These are phyloP conservation scores for Tetramorium alpestre DNA, from an alignment of 1,140 invertebrate species.

Conservation along the genomic window DNA sequence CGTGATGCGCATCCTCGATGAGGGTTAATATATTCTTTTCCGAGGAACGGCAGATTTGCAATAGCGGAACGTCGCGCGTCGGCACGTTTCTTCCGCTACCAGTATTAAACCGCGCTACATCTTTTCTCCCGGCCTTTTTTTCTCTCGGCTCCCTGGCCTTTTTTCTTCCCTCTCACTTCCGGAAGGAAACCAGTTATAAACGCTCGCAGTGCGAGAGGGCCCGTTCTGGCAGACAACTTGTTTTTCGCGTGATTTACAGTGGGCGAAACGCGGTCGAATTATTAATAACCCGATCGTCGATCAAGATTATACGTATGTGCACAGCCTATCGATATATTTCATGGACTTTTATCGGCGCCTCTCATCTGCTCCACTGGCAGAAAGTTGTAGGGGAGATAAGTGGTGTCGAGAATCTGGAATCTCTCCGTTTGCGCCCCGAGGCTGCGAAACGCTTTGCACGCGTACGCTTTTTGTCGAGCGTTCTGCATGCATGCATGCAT, in stretches of 20 bases:
- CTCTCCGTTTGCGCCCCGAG: slow-evolving; percentile 66
- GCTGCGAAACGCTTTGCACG: slow-evolving; percentile 75
- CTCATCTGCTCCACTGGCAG: slow-evolving; percentile 75
- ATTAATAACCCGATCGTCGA: slow-evolving; percentile 75
- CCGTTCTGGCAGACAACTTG: slow-evolving; percentile 58
- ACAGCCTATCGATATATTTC: slow-evolving; percentile 75
- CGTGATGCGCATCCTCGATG: slow-evolving; percentile 40
- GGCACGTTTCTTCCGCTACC: slow-evolving; percentile 36
- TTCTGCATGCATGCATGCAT: slow-evolving; percentile 64
- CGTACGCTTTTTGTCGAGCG: slow-evolving; percentile 74
- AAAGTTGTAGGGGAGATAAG: slow-evolving; percentile 75
- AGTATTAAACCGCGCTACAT: slow-evolving; percentile 20
- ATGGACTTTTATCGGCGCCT: slow-evolving; percentile 74
- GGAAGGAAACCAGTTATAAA: slow-evolving; percentile 48
- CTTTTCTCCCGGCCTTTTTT: neutral
- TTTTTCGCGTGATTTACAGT: slow-evolving; percentile 64
- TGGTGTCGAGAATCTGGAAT: slow-evolving; percentile 77
- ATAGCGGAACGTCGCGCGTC: neutral
- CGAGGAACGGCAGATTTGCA: neutral
- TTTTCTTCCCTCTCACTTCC: neutral
- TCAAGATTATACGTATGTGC: slow-evolving; percentile 61
- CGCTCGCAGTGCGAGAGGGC: slow-evolving; percentile 28
- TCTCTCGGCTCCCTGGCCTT: too few relatives aligned
- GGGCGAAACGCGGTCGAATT: slow-evolving; percentile 71
- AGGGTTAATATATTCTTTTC: slow-evolving; percentile 19